Conservation (phyloP, 2,888 invertebrate genomes). For the Nysson spinosus region DNA sequence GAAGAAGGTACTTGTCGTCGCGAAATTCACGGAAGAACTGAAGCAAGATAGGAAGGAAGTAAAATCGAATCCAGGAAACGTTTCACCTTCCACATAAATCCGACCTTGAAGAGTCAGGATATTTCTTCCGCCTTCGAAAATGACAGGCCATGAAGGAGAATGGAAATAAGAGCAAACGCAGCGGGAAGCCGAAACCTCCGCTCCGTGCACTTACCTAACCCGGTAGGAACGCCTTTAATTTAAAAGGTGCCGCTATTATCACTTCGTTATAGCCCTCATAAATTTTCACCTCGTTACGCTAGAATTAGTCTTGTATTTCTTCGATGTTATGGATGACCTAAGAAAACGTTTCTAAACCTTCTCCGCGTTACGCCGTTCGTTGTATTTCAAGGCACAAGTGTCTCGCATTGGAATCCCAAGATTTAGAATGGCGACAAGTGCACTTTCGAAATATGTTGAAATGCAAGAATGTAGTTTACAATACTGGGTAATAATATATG, state of each 20-base stretch:
- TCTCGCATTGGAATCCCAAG: neutral
- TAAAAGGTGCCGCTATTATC: conserved; percentile 72
- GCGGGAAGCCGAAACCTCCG: conserved; percentile 68
- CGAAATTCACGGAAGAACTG: conserved; percentile 26
- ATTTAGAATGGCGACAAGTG: too few relatives aligned
- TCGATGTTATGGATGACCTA: conserved; percentile 17
- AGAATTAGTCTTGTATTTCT: conserved; percentile 47
- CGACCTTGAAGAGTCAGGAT: conserved; percentile 27
- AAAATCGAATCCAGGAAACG: conserved; percentile 1
- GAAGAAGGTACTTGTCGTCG: neutral
- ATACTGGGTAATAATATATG: too few relatives aligned
- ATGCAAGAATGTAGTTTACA: too few relatives aligned
- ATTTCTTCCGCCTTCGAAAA: conserved; percentile 21
- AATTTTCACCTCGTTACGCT: conserved; percentile 68
- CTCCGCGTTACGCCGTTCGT: neutral
- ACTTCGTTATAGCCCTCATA: conserved; percentile 74
- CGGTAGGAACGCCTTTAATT: conserved; percentile 60
- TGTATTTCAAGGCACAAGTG: conserved; percentile 25
- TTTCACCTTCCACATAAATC: neutral
- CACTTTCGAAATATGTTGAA: too few relatives aligned
- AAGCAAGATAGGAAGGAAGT: conserved; percentile 3
- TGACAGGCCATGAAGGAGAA: conserved; percentile 37
- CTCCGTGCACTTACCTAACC: conserved; percentile 62
- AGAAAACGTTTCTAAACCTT: conserved; percentile 23
- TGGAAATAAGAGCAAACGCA: conserved; percentile 69